A percentile compares a stretch with the other conserved stretches of the same genome.
phyloP scores from a whole-genome alignment of 92 coral and sea anemone species.

The Umimayanthus chanpuru region DNA sequence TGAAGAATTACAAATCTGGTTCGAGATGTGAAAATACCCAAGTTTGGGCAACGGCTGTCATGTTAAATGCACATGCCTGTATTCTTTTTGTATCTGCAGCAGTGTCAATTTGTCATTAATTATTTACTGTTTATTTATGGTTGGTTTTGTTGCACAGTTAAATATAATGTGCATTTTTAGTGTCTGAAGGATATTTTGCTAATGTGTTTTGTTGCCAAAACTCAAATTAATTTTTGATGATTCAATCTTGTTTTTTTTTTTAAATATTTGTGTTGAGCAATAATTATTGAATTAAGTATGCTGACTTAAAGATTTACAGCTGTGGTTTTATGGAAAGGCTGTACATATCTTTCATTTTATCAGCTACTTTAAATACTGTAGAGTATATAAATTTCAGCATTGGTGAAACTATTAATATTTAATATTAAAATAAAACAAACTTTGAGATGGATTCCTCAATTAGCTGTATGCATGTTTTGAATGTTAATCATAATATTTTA shows the following conservation, averaged over 20 bases:
- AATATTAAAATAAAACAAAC: no score
- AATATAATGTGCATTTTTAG: background rate
- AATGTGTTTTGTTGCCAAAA: background rate
- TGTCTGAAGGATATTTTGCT: background rate
- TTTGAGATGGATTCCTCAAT: background rate
- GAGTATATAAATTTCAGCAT: background rate
- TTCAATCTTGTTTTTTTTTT: background rate
- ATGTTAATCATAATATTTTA: background rate
- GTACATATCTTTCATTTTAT: background rate
- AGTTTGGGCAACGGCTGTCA: background rate
- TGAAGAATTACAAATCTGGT: background rate
- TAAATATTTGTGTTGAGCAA: background rate
- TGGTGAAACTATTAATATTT: background rate
- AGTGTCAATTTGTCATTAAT: background rate
- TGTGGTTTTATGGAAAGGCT: background rate
- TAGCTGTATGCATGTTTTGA: background rate
- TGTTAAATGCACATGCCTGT: background rate
- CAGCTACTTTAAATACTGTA: background rate
- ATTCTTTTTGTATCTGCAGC: background rate
- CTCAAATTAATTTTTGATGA: background rate
- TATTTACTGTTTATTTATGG: background rate
- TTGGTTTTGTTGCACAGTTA: background rate
- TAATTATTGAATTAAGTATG: background rate
- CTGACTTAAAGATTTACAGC: background rate
- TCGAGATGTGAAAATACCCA: background rate